Evolutionary conservation across 2,113 vertebrate genomes (phyloP), one percentile per base, ranked within the genome.

Genomic region (Nestor notabilis): DNA sequence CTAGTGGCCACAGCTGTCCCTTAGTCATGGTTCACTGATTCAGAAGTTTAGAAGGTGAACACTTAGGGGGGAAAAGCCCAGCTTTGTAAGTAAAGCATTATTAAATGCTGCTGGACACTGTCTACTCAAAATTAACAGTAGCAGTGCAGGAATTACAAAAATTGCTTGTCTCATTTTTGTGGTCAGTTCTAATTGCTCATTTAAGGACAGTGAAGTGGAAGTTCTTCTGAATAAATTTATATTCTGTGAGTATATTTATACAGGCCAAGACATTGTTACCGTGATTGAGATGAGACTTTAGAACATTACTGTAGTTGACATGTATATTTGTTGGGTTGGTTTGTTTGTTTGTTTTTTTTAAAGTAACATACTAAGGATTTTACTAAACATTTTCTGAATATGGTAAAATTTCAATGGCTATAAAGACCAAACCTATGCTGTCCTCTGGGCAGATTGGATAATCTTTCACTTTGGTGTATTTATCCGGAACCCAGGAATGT

Each of bases 31-130:
- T 27, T 82, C 50, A 53, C 6, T 56, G 39, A n/a, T 63, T 89
- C 12, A 33, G 27, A 70, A 86, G 31, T 70, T 83, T 64, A 55
- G n/a, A 56, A 31, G 12, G 23, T 75, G 61, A 77, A 44, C 2
- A 2, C 15, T 49, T 49, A 2, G 2, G 24, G 28, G 6, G 3
- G 5, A 19, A 33, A 35, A 60, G 2, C 0, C 9, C 25, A 66
- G 14, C 7, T 27, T 29, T 11, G 37, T 21, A 75, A 66, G 14
- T 33, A 83, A 90, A 69, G 3, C 11, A 14, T 43, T 55, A 10
- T 55, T 24, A 71, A 83, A 7, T 70, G 23, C 37, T 69, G 35
- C 53, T 65, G 31, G 94, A 46, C 5, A 14, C 3, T 16, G 5
- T 35, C 46, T 63, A 23, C 24, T 28, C 19, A 81, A 55, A 46